Evolutionary conservation across 2,888 invertebrate species (phyloP).

Genomic region (Autographa pulchrina): DNA sequence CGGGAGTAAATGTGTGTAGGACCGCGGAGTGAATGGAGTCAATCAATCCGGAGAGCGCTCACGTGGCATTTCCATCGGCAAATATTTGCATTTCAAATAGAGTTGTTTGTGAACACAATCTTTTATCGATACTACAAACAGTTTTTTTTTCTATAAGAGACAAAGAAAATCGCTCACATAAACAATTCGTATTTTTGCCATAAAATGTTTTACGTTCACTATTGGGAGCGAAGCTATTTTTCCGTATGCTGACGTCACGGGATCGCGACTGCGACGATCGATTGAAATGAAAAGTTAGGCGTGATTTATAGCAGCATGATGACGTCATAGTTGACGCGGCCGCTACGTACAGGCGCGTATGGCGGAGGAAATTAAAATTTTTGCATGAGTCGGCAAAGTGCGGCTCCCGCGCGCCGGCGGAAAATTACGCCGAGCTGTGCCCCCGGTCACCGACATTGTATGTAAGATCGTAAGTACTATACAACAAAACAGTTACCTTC

Average conservation of each 20-base stretch:
- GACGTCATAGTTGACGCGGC: constrained; percentile 46
- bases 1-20: constrained; percentile 25
- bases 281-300: constrained; percentile 49
- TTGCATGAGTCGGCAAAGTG: constrained; percentile 55
- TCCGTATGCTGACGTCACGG: constrained; percentile 45
- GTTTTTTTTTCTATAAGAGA: constrained; percentile 25
- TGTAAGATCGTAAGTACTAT: constrained; percentile 7
- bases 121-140: constrained; percentile 50
- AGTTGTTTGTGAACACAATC: constrained; percentile 46
- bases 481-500: too few species aligned
- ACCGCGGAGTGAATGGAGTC: constrained; percentile 22
- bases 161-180: constrained; percentile 54
- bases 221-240: constrained; percentile 34
- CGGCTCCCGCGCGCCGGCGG: constrained; percentile 22
- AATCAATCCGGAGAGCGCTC: constrained; percentile 34
- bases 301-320: constrained; percentile 46
- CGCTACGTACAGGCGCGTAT: constrained; percentile 23
- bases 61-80: constrained; percentile 20
- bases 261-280: constrained; percentile 28
- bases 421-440: constrained; percentile 52
- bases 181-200: constrained; percentile 48
- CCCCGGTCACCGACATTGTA: constrained; percentile 40
- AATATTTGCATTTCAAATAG: constrained; percentile 52
- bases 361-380: constrained; percentile 57
- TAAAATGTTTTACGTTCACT: constrained; percentile 46